These are phyloP conservation scores for Lasioglossum lativentre DNA, from an alignment of 2,888 invertebrate genomes.

Conservation along the genomic window DNA sequence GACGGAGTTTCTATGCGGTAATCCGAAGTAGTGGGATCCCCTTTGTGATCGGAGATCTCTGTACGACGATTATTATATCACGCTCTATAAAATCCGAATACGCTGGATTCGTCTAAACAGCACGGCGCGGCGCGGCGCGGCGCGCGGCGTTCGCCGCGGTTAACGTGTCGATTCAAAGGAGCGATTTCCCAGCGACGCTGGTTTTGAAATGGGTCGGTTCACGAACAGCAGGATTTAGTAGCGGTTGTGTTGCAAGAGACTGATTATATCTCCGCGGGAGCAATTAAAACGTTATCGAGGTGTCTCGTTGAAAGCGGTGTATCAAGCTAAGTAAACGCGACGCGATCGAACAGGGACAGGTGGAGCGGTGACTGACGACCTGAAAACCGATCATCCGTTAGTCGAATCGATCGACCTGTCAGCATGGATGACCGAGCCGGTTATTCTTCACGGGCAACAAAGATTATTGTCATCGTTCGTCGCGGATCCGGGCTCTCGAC, in stretches of 20 bases:
- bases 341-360: neutral
- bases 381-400: constrained; percentile 50
- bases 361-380: constrained; percentile 32
- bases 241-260: neutral
- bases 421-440: neutral
- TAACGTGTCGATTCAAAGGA: neutral
- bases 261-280: constrained; percentile 18
- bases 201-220: neutral
- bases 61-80: neutral
- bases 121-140: too few relatives aligned
- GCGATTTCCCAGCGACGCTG: neutral
- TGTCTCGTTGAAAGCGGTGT: constrained; percentile 36
- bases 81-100: neutral
- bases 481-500: neutral
- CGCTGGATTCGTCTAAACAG: neutral
- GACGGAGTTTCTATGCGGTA: neutral
- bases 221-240: constrained; percentile 19
- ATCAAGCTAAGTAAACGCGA: constrained; percentile 24
- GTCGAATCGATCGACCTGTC: constrained; percentile 42
- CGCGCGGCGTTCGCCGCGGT: neutral
- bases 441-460: neutral
- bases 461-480: constrained; percentile 16
- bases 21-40: neutral
- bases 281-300: constrained; percentile 39
- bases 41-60: neutral